Base-by-base conservation (phyloP, 2,797 vertebrate genomes). In the Synanceia verrucosa region DNA sequence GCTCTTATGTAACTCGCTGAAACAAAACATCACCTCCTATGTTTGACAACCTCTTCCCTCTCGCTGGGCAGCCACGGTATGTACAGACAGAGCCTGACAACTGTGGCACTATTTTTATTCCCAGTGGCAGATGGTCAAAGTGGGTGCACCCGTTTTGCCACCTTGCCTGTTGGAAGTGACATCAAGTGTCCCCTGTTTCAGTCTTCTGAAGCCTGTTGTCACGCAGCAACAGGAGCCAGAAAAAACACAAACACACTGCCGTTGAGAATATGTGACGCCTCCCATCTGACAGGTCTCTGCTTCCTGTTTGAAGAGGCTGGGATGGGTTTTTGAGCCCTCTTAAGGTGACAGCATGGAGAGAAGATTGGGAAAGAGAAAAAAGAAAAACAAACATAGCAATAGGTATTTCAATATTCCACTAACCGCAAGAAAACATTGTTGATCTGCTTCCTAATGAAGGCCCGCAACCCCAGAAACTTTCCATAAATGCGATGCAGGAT, bases 341-440 rank as follows among this genome's bases (percentile, higher is more conserved):
- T 3, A 19, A 19, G 24, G 21, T 13, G 43, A n/a, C 10, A 6
- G 7, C 3, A 4, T 13, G 39, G n/a, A n/a, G n/a, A n/a, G n/a
- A n/a, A n/a, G n/a, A n/a, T n/a, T n/a, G n/a, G n/a, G n/a, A n/a
- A n/a, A n/a, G n/a, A n/a, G n/a, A 14, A 48, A 48, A 48, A 4
- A 16, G 23, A 23, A 24, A 48, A 13, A 48, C 47, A 12, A 12
- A 7, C 12, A 26, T 12, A 3, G 6, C 2, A 1, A n/a, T n/a
- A n/a, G n/a, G n/a, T n/a, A n/a, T n/a, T n/a, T 16, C 18, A 64
- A 26, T 1, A 2, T n/a, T 58, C 46, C 14, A 68, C 92, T 88
- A 92, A 99, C 98, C 96, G 95, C 91, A 99, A 93, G 88, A 99
- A 99, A 87, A 99, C 98, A 93, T 99, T 99, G 95, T 99, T 99